Percentiles rank a stretch among this genome's conserved stretches.
These are phyloP conservation scores for Drosophila asahinai DNA, from an alignment of 1,140 invertebrate species.

Conservation along the genomic window DNA sequence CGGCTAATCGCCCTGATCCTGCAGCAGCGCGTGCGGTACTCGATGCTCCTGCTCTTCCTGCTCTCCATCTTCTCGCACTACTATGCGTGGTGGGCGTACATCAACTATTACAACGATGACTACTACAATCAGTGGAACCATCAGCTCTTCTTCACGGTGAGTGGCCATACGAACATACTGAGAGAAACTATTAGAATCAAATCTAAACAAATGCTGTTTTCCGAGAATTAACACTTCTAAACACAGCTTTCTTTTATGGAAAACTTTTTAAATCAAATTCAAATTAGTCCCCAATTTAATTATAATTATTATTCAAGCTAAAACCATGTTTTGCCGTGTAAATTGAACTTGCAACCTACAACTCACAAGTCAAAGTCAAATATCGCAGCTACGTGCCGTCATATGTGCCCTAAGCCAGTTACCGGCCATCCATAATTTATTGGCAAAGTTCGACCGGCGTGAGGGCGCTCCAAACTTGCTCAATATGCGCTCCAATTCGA, in stretches of 20 bases:
- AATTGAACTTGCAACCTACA: conserved; percentile 13
- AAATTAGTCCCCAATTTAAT: too few relatives aligned
- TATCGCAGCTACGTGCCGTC: conserved; percentile 14
- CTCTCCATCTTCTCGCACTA: conserved; percentile 92
- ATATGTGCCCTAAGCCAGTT: conserved; percentile 38
- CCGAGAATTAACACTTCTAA: too few relatives aligned
- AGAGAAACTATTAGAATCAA: neutral
- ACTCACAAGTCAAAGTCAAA: conserved; percentile 31
- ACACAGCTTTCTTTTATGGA: too few relatives aligned
- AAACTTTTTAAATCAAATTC: too few relatives aligned
- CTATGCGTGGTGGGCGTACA: conserved; percentile 93
- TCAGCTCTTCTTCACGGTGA: conserved; percentile 90
- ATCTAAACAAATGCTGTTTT: neutral
- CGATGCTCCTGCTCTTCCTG: conserved; percentile 90
- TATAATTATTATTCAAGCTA: neutral
- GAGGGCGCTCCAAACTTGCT: conserved; percentile 69
- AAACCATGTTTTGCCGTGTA: conserved; percentile 1
- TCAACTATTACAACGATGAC: conserved; percentile 94
- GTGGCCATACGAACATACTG: conserved; percentile 22
- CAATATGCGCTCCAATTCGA: conserved; percentile 60
- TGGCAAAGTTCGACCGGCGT: conserved; percentile 59
- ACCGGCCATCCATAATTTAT: conserved; percentile 71
- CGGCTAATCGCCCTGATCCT: conserved; percentile 87
- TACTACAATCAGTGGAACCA: conserved; percentile 92
- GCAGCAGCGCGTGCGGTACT: conserved; percentile 87